Evolutionary conservation across 2,888 invertebrate genomes (phyloP).

Genomic region (Amiota mariae): DNA sequence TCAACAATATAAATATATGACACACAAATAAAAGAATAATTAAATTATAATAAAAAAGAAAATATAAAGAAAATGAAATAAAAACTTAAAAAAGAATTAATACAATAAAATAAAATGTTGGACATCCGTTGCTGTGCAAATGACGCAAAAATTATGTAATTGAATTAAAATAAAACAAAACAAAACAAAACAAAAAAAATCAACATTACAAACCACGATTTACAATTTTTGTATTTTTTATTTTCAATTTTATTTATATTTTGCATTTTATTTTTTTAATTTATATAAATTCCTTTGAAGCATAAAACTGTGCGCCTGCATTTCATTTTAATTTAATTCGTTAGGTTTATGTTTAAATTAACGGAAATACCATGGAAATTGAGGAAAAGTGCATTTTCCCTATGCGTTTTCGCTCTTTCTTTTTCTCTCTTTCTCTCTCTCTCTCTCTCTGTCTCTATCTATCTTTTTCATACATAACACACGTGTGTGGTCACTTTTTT

Average conservation of each 20-base stretch:
- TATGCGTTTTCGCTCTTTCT: too few relatives aligned
- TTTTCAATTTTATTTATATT: background rate
- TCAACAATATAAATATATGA: too few relatives aligned
- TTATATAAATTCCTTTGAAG: constrained; percentile 29
- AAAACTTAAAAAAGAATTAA: background rate
- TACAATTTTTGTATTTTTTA: background rate
- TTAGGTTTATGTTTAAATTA: constrained; percentile 52
- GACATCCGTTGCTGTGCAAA: constrained; percentile 12
- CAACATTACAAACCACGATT: background rate
- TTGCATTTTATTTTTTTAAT: constrained; percentile 27
- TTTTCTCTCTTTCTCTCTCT: too few relatives aligned
- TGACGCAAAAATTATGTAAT: constrained; percentile 30
- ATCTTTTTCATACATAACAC: too few relatives aligned
- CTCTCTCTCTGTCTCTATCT: too few relatives aligned
- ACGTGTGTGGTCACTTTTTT: too few relatives aligned
- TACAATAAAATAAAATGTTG: constrained; percentile 21
- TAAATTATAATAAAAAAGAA: too few relatives aligned
- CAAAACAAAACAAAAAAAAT: constrained; percentile 5
- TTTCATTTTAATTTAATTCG: constrained; percentile 45
- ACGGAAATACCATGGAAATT: constrained; percentile 39
- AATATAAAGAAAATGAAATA: too few relatives aligned
- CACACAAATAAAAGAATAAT: too few relatives aligned
- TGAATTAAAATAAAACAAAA: constrained; percentile 24
- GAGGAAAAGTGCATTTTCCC: too few relatives aligned
- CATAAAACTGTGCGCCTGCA: constrained; percentile 44